Evolutionary conservation across 2,797 vertebrate genomes (phyloP).

Genomic region (Hemitrygon akajei): DNA sequence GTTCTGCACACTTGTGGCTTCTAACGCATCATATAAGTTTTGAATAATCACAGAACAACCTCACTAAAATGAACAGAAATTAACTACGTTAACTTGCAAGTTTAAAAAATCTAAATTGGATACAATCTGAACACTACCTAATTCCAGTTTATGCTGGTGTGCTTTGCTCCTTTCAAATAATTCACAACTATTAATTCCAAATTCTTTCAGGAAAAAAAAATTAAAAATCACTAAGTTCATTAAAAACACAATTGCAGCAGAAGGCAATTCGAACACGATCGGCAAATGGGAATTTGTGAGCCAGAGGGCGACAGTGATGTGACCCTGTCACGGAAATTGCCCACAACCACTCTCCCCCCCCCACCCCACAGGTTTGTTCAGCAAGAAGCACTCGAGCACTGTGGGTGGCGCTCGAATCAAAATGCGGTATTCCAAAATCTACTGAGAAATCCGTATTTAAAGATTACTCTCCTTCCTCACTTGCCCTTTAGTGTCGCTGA

Average conservation of each 20-base stretch:
- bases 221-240: conserved; percentile 14
- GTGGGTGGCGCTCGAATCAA: not conserved
- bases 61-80: conserved; percentile 16
- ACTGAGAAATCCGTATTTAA: not conserved
- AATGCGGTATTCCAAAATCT: not conserved
- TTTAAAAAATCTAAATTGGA: conserved; percentile 10
- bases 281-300: not conserved
- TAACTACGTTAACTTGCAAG: conserved; percentile 22
- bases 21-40: conserved; percentile 22
- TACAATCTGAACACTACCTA: conserved; percentile 18
- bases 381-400: not conserved
- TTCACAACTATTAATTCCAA: conserved; percentile 10
- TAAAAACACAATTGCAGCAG: not conserved
- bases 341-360: not conserved
- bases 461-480: not conserved
- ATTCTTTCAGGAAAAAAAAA: conserved; percentile 26
- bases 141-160: conserved; percentile 36
- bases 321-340: not conserved
- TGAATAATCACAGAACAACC: conserved; percentile 19
- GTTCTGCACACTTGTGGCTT: conserved; percentile 20
- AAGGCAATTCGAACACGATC: not conserved
- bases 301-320: not conserved
- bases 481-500: not conserved
- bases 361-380: not conserved
- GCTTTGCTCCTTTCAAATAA: conserved; percentile 29